Evolutionary conservation across 2,113 vertebrate genomes (phyloP).

Genomic region (Globicephala melas): DNA sequence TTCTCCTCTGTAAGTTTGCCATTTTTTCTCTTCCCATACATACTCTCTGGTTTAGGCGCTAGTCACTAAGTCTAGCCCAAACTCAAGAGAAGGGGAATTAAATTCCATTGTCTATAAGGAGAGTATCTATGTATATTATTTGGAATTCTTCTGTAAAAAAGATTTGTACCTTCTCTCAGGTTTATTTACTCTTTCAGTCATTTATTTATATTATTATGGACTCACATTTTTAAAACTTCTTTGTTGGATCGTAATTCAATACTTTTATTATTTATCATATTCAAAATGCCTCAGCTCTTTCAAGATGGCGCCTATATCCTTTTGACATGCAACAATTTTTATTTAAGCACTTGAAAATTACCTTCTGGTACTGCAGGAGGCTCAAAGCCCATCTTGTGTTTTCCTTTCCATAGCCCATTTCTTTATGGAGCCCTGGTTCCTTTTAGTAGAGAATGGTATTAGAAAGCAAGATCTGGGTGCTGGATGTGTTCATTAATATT

Average conservation of each 20-base stretch:
- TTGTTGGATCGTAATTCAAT: neutral
- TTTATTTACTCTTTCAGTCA: neutral
- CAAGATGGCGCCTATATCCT: neutral
- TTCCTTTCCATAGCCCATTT: neutral
- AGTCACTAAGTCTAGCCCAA: neutral
- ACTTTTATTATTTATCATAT: neutral
- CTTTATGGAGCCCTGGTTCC: neutral
- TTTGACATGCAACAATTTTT: neutral
- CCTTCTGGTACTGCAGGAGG: neutral
- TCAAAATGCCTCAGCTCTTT: neutral
- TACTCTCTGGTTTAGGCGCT: neutral
- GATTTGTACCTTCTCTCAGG: neutral
- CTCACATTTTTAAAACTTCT: neutral
- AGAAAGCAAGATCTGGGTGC: neutral
- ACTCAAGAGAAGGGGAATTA: neutral
- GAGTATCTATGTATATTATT: neutral
- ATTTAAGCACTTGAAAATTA: neutral
- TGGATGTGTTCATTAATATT: neutral
- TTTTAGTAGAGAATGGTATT: neutral
- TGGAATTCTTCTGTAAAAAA: neutral
- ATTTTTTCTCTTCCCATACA: neutral
- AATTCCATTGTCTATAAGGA: neutral
- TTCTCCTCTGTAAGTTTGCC: neutral
- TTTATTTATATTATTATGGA: neutral
- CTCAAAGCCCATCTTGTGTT: neutral